Evolutionary conservation across 2,888 invertebrate genomes (phyloP), one percentile per base, ranked within the genome.

Genomic region (Archaeoteleia sp.): DNA sequence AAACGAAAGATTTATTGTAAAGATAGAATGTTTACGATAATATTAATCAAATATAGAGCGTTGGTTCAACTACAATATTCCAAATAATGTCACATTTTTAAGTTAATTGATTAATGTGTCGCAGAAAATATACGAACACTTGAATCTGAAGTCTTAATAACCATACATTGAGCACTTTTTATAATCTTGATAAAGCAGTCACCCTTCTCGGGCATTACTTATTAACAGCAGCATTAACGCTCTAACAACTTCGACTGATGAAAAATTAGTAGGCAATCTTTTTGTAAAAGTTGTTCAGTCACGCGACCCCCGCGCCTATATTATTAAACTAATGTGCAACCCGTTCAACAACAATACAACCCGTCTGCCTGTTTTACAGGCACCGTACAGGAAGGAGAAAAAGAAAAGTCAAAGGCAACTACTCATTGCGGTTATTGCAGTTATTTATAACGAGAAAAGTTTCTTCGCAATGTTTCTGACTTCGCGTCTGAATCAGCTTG

Each of bases 371-470:
- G 30, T 46, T 43, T 12, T 14, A 23, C 15, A 34, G 30, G 37
- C 17, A 7, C 15, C 9, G 15, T 9, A 15, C 17, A 17, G 6
- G 3, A 37, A 37, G 15, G 43, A 35, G 14, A 2, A 10, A 15
- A 45, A 45, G 15, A 29, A 57, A 46, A 57, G 15, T 29, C 14
- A 17, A 14, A 13, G 8, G 6, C 13, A 42, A 40, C 27, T 43
- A 23, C 17, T 32, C 7, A 34, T 14, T 30, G 14, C 48, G 20
- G 27, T 43, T 25, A 77, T 79, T 73, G 77, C 75, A 79, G 77
- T 79, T 78, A 77, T 81, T 79, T 79, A 75, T 82, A 82, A 82
- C 76, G 78, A 81, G 78, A 65, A 75, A 81, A 81, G 76, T 81
- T 81, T 71, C 32, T 54, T 43, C 60, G 39, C 43, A 23, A 54